These are phyloP conservation scores for Phymanthus crucifer DNA, from an alignment of 92 coral and sea anemone genomes.

Conservation along the genomic window DNA sequence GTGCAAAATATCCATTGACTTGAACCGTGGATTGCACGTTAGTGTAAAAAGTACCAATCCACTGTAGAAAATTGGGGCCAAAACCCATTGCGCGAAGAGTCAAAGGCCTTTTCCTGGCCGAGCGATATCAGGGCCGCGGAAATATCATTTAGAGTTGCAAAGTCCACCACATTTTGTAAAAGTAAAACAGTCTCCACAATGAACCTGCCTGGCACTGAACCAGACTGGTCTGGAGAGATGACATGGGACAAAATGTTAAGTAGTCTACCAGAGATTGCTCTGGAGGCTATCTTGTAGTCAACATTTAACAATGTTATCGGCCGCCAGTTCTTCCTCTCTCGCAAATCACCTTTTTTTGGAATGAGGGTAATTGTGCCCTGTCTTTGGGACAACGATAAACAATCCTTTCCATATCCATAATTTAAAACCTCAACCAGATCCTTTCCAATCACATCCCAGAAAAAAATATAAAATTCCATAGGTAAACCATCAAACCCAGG, in stretches of 20 bases:
- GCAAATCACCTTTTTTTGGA: slow-evolving; percentile 48
- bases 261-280: slow-evolving; percentile 29
- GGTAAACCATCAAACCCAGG: too few species aligned
- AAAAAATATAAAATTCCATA: too few species aligned
- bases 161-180: neutral
- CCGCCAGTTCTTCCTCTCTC: slow-evolving; percentile 48
- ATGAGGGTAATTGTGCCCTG: too few species aligned
- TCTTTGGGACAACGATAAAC: too few species aligned
- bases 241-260: slow-evolving; percentile 19
- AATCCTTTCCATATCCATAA: too few species aligned
- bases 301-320: slow-evolving; percentile 48
- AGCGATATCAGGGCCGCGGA: slow-evolving; percentile 30
- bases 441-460: too few species aligned
- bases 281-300: slow-evolving; percentile 46
- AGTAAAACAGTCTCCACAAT: neutral
- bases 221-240: slow-evolving; percentile 37
- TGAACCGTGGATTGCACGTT: slow-evolving; percentile 35
- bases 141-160: neutral
- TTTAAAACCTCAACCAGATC: too few species aligned
- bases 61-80: slow-evolving; percentile 40
- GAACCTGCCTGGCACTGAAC: neutral
- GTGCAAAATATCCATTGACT: slow-evolving; percentile 41
- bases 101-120: slow-evolving; percentile 21
- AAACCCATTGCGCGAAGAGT: slow-evolving; percentile 39
- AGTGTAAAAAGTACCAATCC: slow-evolving; percentile 47